Percentiles rank a stretch among this genome's conserved stretches.
Conservation (phyloP, 2,888 invertebrate genomes). For the Thymelicus sylvestris region DNA sequence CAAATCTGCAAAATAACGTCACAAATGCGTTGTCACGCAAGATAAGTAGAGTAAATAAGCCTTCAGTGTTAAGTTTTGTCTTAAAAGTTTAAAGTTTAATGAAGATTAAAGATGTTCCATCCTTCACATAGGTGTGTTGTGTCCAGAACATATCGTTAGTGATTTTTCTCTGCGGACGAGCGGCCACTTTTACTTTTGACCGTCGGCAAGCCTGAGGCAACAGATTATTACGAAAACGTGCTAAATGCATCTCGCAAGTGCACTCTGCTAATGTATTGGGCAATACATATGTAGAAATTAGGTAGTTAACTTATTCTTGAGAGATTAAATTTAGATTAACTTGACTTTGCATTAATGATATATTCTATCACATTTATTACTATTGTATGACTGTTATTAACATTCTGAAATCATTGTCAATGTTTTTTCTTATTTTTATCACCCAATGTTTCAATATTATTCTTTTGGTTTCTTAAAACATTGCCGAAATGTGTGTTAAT, state of each 20-base stretch:
- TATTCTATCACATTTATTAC: not conserved
- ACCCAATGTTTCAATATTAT: not conserved
- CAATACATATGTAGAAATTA: slow-evolving; percentile 14
- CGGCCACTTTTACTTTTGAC: slow-evolving; percentile 39
- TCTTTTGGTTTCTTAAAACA: not conserved
- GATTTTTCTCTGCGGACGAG: slow-evolving; percentile 1
- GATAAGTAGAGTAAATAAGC: no score
- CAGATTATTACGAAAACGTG: slow-evolving; percentile 32
- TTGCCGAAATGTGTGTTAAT: not conserved
- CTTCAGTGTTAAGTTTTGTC: no score
- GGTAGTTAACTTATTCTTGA: slow-evolving; percentile 11
- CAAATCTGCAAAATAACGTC: no score
- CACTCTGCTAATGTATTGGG: slow-evolving; percentile 21
- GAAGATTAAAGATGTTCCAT: not conserved
- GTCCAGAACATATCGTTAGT: slow-evolving; percentile 8
- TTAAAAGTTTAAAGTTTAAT: no score
- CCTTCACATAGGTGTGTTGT: not conserved
- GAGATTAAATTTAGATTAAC: slow-evolving; percentile 14
- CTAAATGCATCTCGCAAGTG: slow-evolving; percentile 39
- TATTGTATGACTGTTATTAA: not conserved
- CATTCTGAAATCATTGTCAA: not conserved
- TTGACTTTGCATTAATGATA: not conserved
- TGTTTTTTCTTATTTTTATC: not conserved
- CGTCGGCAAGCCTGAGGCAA: slow-evolving; percentile 38
- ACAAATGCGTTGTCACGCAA: no score